These are phyloP conservation scores for Iphiclides podalirius DNA, from an alignment of 2,888 invertebrate genomes.

Conservation along the genomic window DNA sequence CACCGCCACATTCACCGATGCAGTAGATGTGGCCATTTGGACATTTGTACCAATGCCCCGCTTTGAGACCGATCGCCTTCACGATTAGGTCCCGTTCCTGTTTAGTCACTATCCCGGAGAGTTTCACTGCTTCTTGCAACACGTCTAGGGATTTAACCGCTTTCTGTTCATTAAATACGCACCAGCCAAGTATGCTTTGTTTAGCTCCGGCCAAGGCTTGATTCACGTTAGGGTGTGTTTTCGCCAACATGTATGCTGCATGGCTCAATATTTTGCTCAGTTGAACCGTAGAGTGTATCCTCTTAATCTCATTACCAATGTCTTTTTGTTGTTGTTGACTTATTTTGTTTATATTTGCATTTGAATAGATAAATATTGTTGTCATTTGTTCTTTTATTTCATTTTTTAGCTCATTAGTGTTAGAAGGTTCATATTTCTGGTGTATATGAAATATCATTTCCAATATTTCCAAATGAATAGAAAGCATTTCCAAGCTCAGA, in stretches of 20 bases:
- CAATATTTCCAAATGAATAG: conserved; percentile 44
- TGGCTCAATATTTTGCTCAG: conserved; percentile 42
- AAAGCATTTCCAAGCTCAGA: conserved; percentile 48
- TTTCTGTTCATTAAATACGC: conserved; percentile 40
- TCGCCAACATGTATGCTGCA: conserved; percentile 24
- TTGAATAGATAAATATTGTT: conserved; percentile 40
- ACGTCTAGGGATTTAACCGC: conserved; percentile 37
- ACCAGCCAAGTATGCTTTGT: conserved; percentile 37
- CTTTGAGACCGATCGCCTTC: conserved; percentile 73
- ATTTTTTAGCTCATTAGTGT: conserved; percentile 28
- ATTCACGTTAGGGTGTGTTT: conserved; percentile 29
- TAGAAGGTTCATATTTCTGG: conserved; percentile 32
- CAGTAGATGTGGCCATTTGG: conserved; percentile 84
- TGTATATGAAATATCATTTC: conserved; percentile 47
- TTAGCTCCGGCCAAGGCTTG: conserved; percentile 33
- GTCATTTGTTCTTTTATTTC: conserved; percentile 37
- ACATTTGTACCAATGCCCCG: conserved; percentile 86
- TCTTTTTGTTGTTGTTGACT: conserved; percentile 63
- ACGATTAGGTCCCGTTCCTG: conserved; percentile 77
- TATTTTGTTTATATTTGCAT: conserved; percentile 45
- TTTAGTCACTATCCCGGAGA: conserved; percentile 38
- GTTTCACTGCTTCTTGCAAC: conserved; percentile 44
- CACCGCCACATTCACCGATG: conserved; percentile 85
- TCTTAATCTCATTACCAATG: conserved; percentile 52
- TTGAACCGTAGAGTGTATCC: conserved; percentile 50